Percentiles rank a stretch among this genome's conserved stretches.
Evolutionary conservation across 2,113 vertebrate species (phyloP).

Genomic region (Aplodontia rufa): DNA sequence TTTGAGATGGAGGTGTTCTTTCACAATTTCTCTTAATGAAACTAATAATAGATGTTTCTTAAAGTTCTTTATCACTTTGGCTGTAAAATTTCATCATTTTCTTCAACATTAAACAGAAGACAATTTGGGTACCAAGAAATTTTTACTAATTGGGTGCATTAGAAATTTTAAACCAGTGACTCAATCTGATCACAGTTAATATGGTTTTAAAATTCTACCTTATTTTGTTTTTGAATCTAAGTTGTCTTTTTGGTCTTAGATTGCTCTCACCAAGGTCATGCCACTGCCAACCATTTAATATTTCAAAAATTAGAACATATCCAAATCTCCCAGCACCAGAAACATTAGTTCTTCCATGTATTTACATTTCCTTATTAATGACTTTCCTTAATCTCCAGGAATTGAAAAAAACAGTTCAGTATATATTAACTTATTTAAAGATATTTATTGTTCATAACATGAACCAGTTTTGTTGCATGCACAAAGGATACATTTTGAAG

Average conservation of each 20-base stretch:
- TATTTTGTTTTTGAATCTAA: constrained; percentile 41
- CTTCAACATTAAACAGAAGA: constrained; percentile 17
- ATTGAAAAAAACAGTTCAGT: not conserved
- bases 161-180: constrained; percentile 5
- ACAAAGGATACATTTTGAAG: not conserved
- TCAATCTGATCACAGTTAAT: not conserved
- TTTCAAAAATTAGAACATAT: constrained; percentile 35
- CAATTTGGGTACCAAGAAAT: not conserved
- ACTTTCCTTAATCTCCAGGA: not conserved
- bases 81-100: not conserved
- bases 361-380: not conserved
- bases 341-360: not conserved
- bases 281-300: constrained; percentile 14
- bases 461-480: not conserved
- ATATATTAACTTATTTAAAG: not conserved
- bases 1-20: constrained; percentile 21
- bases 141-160: not conserved
- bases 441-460: not conserved
- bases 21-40: constrained; percentile 45
- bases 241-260: not conserved
- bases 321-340: not conserved
- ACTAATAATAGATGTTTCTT: constrained; percentile 33
- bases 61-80: constrained; percentile 1
- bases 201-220: not conserved
- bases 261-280: not conserved